Conservation (phyloP, 2,797 vertebrate species). For the Manis pentadactyla region DNA sequence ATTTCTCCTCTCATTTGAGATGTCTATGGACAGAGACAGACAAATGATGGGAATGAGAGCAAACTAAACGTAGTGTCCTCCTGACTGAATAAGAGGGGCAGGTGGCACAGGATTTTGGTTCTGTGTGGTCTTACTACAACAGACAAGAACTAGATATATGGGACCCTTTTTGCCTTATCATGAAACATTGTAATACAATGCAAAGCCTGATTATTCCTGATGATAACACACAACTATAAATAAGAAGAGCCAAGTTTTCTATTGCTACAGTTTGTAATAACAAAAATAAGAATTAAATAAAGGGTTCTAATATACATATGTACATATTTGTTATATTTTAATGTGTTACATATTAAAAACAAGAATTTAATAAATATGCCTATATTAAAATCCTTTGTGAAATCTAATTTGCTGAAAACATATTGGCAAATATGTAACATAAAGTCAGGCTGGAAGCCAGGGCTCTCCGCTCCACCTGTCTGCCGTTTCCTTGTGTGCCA, state of each 20-base stretch:
- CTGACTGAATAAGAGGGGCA: background rate
- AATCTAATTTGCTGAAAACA: background rate
- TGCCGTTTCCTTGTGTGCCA: background rate
- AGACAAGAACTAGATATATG: background rate
- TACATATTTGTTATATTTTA: background rate
- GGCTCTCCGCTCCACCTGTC: too few species aligned
- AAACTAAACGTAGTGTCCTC: background rate
- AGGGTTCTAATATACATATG: background rate
- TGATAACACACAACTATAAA: background rate
- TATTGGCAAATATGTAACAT: background rate
- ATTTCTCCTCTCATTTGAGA: background rate
- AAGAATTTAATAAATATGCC: background rate
- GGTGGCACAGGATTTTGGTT: background rate
- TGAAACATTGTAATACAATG: background rate
- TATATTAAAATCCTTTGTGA: slow-evolving; percentile 26
- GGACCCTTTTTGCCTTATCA: background rate
- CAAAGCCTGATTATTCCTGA: background rate
- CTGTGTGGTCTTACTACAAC: background rate
- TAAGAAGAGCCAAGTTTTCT: background rate
- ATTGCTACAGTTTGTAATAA: background rate
- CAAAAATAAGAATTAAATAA: background rate
- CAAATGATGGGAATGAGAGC: background rate
- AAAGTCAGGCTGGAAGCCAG: background rate
- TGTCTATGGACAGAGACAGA: background rate
- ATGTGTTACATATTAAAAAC: background rate